Base-by-base conservation (phyloP, 2,888 invertebrate species). In the Hesperia comma region DNA sequence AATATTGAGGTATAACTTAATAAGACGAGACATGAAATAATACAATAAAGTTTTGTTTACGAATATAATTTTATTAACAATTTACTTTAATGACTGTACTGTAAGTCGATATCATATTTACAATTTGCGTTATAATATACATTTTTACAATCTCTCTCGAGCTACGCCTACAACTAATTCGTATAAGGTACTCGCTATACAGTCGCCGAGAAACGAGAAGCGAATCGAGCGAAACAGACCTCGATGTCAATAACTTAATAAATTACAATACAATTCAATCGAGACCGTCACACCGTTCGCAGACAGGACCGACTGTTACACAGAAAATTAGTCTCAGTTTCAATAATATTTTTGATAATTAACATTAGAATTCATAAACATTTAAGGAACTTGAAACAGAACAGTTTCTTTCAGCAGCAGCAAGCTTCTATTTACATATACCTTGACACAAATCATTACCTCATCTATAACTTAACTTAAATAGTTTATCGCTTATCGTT, bases 21-120 rank as follows among this genome's bases (percentile, higher is more conserved):
- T 7, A 2, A n/a, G 17, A 26, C 12, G 12, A 41, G n/a, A 26
- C 17, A 53, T 54, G 68, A 75, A 85, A 88, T 86, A 87, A 89
- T 85, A 90, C 83, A 78, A 78, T 63, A 56, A 63, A 69, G 64
- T 81, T 51, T 51, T 90, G 91, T 89, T 92, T 92, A 92, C 82
- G 92, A 92, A 92, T 92, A 92, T 92, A 92, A 87, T 92, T 92
- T 92, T 92, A 92, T 92, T 92, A 92, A 92, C 92, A 92, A 90
- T 90, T 92, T 90, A 91, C 86, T 91, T 92, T 91, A 92, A 89
- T 92, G 92, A 92, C 91, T 92, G 92, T 90, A 90, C 72, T 89
- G 84, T 88, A 87, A 91, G 90, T 90, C 91, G 88, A 89, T 91
- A 90, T 87, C 78, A 78, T 92, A 92, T 92, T 88, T 92, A 92